Evolutionary conservation across 2,113 vertebrate genomes (phyloP), one percentile per base, ranked within the genome.

Genomic region (Chloroceryle aenea): DNA sequence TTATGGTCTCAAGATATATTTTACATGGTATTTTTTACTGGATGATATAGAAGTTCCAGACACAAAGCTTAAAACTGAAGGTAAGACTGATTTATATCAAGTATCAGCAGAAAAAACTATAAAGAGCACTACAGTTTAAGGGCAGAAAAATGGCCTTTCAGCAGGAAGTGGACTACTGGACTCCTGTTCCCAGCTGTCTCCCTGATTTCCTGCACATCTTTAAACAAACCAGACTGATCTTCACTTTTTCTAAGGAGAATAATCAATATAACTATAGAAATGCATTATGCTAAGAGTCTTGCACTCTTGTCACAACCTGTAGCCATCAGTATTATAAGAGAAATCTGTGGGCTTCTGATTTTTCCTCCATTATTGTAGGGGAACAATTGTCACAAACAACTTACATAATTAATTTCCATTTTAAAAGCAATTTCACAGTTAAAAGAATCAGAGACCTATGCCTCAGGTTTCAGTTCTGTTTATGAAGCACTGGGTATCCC

Each of bases 1-100:
- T 94, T 91, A 85, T 78, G 77, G 77, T 87, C 75, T 92, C 64
- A 95, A 78, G 73, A 81, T 73, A 42, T 50, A 62, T 95, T 95
- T 90, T 92, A 68, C 38, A 78, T 4, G 52, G 3, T 75, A 34
- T 56, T 55, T 88, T 61, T 79, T 93, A 74, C 53, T 79, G 69
- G 47, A 91, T 83, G 52, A 73, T 93, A n/a, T 86, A 94, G 69
- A 90, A 90, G 81, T 87, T 83, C 63, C 64, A 76, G 64, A 90
- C 19, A 69, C 21, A 88, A 91, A 77, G 5, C 20, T 71, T 80
- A 69, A 83, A 89, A 9, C 9, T 89, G 30, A 89, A 89, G 22
- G 62, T 68, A 85, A 83, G 56, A 71, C 55, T 86, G 52, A 40
- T 74, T 88, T 93, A 63, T 61, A 87, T 34, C 12, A 74, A 69